These are phyloP conservation scores for Ardeotis arabs DNA, from an alignment of 2,113 vertebrate genomes.

Conservation along the genomic window DNA sequence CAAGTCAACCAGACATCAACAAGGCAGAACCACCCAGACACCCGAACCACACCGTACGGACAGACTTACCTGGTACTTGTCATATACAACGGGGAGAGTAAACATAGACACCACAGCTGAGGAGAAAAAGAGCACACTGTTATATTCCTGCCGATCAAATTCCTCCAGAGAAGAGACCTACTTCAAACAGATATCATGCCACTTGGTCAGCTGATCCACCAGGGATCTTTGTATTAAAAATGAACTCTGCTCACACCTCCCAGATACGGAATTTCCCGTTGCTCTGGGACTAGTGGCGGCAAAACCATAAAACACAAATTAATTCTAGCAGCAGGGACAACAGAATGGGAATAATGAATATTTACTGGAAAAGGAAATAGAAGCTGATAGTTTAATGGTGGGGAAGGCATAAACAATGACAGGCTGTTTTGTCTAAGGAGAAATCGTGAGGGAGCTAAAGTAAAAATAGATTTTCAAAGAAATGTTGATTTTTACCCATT, in stretches of 20 bases:
- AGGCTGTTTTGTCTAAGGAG: background rate
- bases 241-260: background rate
- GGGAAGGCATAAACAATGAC: background rate
- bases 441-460: background rate
- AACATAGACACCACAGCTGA: conserved; percentile 97
- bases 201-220: conserved; percentile 21
- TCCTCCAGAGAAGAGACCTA: conserved; percentile 36
- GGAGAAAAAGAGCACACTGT: conserved; percentile 51
- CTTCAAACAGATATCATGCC: background rate
- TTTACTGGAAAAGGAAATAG: background rate
- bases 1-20: background rate
- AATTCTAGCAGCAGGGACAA: background rate
- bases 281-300: background rate
- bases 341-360: background rate
- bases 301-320: background rate
- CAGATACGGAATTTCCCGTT: background rate
- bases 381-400: background rate
- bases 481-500: conserved; percentile 84
- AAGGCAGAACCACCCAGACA: background rate
- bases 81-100: conserved; percentile 95
- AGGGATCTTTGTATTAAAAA: conserved; percentile 19
- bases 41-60: background rate
- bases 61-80: conserved; percentile 94
- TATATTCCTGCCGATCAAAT: conserved; percentile 30
- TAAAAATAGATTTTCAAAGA: background rate